Conservation (phyloP, 2,797 vertebrate species). For the Gorsachius magnificus region DNA sequence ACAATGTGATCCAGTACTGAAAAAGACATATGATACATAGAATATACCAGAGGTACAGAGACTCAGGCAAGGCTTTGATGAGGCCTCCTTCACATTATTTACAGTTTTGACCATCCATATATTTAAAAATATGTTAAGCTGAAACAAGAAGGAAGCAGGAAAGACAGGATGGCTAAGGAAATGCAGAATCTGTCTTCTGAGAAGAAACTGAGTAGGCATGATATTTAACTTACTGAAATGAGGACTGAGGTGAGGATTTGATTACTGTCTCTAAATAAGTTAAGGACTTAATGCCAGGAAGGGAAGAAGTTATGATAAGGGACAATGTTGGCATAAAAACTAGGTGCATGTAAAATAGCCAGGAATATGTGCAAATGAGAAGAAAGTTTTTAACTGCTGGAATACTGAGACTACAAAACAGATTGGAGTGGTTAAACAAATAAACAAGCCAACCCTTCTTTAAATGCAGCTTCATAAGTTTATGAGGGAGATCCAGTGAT, state of each 20-base stretch:
- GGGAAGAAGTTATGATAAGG: background rate
- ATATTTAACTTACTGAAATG: background rate
- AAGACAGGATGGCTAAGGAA: background rate
- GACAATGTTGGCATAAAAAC: background rate
- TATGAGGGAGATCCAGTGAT: background rate
- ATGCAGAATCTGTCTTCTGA: background rate
- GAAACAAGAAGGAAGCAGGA: background rate
- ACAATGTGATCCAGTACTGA: background rate
- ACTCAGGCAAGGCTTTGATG: background rate
- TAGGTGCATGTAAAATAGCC: background rate
- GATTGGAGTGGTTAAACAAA: background rate
- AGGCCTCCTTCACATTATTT: background rate
- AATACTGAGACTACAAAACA: background rate
- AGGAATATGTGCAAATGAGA: background rate
- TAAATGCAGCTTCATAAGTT: background rate
- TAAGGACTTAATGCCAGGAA: background rate
- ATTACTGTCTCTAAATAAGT: background rate
- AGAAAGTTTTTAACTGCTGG: background rate
- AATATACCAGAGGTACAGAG: background rate
- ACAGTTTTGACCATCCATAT: background rate
- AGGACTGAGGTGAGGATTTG: background rate
- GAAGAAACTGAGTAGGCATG: background rate
- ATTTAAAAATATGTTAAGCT: background rate
- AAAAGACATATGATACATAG: background rate
- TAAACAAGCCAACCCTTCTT: background rate